Percentiles rank a stretch among this genome's conserved stretches.
Evolutionary conservation across 2,113 vertebrate genomes (phyloP).

Genomic region (Gymnogyps californianus): DNA sequence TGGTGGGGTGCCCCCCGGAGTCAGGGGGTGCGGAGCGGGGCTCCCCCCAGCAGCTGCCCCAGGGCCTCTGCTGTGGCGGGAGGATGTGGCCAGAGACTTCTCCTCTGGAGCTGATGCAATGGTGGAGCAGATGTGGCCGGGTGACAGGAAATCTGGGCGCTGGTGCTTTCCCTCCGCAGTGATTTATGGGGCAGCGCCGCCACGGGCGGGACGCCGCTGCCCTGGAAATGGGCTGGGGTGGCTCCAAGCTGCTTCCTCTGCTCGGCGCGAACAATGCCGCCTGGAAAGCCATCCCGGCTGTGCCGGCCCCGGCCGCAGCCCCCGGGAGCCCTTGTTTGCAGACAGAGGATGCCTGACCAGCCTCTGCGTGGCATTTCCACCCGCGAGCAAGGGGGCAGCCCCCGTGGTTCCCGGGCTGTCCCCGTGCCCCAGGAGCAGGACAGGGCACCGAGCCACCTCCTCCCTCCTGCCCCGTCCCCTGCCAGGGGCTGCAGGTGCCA

Average conservation of each 20-base stretch:
- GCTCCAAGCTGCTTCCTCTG: constrained; percentile 37
- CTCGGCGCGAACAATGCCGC: neutral
- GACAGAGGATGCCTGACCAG: neutral
- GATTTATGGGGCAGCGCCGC: neutral
- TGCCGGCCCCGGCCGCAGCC: neutral
- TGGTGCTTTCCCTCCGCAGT: neutral
- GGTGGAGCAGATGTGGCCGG: neutral
- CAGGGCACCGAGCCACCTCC: accelerated
- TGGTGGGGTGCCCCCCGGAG: neutral
- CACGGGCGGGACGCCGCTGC: neutral
- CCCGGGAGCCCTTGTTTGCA: neutral
- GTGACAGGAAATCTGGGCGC: neutral
- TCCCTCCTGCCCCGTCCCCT: neutral
- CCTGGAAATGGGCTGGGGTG: constrained; percentile 10
- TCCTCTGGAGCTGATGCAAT: neutral
- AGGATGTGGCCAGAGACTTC: neutral
- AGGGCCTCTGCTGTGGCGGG: accelerated
- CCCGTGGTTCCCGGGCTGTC: neutral
- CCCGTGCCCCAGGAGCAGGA: neutral
- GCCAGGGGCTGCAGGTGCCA: neutral
- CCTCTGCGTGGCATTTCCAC: neutral
- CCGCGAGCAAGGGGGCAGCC: neutral
- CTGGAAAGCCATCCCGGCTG: neutral
- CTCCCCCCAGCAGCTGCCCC: neutral
- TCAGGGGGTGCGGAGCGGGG: accelerated